These are phyloP conservation scores for Neoscelio sp. DNA, from an alignment of 2,888 invertebrate genomes.

Conservation along the genomic window DNA sequence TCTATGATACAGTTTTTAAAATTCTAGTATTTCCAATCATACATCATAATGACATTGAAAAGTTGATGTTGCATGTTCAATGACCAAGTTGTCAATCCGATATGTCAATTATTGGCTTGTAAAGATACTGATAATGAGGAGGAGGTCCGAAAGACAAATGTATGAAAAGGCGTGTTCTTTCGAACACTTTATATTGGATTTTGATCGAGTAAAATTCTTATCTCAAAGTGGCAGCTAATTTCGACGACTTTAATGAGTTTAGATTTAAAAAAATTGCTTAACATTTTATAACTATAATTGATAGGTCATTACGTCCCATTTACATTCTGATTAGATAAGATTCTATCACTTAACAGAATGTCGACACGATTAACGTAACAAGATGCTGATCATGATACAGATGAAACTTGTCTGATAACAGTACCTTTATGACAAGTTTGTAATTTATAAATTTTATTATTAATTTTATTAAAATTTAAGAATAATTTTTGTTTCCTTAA, in stretches of 20 bases:
- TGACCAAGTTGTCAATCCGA: constrained; percentile 59
- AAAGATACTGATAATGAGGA: constrained; percentile 62
- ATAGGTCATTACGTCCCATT: constrained; percentile 54
- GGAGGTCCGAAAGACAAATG: constrained; percentile 60
- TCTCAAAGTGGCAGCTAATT: constrained; percentile 46
- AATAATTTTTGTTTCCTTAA: too few species aligned
- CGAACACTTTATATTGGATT: constrained; percentile 41
- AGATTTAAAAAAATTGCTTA: constrained; percentile 48
- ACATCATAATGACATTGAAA: constrained; percentile 70
- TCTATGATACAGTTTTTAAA: constrained; percentile 53
- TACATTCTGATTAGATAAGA: constrained; percentile 58
- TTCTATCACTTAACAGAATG: constrained; percentile 18
- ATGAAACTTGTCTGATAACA: too few species aligned
- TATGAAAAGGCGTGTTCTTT: constrained; percentile 45
- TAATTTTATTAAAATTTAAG: too few species aligned
- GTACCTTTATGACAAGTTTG: too few species aligned
- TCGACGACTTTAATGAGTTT: constrained; percentile 49
- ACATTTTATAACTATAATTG: constrained; percentile 48
- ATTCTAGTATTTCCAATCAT: constrained; percentile 24
- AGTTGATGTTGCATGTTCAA: constrained; percentile 66
- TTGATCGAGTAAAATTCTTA: constrained; percentile 42
- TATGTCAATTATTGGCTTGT: constrained; percentile 65
- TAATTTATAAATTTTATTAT: too few species aligned
- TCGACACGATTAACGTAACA: constrained; percentile 25
- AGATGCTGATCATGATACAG: too few species aligned